phyloP scores from a whole-genome alignment of 2,113 vertebrate species.

The Cervus canadensis region DNA sequence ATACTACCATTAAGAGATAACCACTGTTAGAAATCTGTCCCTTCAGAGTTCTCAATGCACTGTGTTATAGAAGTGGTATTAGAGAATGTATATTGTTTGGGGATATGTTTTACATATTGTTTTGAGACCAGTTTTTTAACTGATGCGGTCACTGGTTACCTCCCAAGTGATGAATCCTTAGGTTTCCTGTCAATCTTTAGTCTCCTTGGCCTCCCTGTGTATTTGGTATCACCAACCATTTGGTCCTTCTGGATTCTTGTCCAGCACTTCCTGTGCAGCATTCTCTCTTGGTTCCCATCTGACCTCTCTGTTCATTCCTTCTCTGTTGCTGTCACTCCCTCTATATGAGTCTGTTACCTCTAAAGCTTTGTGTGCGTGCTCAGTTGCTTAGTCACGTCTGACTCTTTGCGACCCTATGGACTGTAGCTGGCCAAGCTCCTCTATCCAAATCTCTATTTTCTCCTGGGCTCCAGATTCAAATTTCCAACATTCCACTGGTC shows the following conservation, averaged over 20 bases:
- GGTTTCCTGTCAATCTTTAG: background rate
- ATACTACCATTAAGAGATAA: background rate
- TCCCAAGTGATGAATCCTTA: background rate
- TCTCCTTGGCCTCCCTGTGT: background rate
- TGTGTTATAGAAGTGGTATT: background rate
- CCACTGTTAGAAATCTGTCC: background rate
- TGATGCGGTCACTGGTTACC: background rate
- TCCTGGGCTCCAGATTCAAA: background rate
- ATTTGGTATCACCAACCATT: background rate
- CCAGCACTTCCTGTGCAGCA: background rate
- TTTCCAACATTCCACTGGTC: background rate
- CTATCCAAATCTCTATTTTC: background rate
- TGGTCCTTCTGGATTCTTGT: background rate
- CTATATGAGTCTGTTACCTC: background rate
- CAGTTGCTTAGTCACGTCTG: background rate
- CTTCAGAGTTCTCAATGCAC: background rate
- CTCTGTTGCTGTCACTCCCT: background rate
- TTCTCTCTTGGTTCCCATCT: background rate
- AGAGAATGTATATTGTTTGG: background rate
- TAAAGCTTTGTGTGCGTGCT: background rate
- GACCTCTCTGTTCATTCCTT: background rate
- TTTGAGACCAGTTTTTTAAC: constrained; percentile 15
- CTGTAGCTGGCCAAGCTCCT: background rate
- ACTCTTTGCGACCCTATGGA: background rate
- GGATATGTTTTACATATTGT: background rate